Conservation (phyloP, 2,797 vertebrate species). For the Tamandua tetradactyla region DNA sequence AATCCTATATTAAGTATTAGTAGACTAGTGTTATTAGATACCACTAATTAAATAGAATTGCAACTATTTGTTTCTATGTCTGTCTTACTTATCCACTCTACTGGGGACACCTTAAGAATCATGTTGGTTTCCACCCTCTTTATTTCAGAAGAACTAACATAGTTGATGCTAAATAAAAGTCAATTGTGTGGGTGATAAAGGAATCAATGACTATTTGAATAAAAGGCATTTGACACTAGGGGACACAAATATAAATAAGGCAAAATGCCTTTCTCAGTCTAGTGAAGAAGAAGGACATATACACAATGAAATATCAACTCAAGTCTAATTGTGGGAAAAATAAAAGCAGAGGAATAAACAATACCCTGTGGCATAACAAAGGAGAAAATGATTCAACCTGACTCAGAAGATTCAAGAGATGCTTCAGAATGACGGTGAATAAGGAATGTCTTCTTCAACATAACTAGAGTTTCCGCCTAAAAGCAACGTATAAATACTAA, state of each 20-base stretch:
- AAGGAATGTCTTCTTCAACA: not conserved
- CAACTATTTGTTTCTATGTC: not conserved
- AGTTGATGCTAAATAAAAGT: not conserved
- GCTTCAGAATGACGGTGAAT: not conserved
- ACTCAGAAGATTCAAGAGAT: not conserved
- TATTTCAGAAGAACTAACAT: not conserved
- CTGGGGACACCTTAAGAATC: not conserved
- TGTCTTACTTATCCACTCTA: not conserved
- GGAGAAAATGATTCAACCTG: not conserved
- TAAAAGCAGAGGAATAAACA: not conserved
- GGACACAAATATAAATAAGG: not conserved
- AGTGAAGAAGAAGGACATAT: fast-evolving
- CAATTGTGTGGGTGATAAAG: not conserved
- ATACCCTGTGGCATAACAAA: not conserved
- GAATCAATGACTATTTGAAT: not conserved
- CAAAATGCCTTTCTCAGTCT: too few species aligned
- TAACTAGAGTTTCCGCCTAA: not conserved
- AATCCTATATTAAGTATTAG: not conserved
- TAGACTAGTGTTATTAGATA: not conserved
- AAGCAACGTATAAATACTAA: not conserved
- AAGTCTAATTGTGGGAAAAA: not conserved
- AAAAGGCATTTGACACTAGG: not conserved
- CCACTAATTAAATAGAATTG: not conserved
- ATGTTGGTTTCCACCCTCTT: fast-evolving
- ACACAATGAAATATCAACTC: fast-evolving